Evolutionary conservation across 2,797 vertebrate genomes (phyloP).

Genomic region (Pygocentrus nattereri): DNA sequence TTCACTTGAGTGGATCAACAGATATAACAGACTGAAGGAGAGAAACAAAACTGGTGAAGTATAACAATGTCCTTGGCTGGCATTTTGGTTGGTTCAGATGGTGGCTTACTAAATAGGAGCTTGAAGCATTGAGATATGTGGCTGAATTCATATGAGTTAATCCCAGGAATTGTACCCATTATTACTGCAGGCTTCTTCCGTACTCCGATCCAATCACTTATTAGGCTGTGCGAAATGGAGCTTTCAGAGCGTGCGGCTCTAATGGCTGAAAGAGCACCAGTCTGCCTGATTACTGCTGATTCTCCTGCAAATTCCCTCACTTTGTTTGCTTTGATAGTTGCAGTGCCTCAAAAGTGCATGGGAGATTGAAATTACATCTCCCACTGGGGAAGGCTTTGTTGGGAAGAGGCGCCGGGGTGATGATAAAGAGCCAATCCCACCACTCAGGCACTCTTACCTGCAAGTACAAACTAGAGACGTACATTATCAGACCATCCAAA

Average conservation of each 20-base stretch:
- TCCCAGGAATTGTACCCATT: slow-evolving; percentile 48
- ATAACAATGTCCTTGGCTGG: slow-evolving; percentile 31
- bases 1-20: slow-evolving; percentile 27
- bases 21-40: slow-evolving; percentile 13
- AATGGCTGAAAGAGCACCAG: slow-evolving; percentile 54
- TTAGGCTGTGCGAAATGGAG: slow-evolving; percentile 35
- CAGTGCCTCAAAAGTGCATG: slow-evolving; percentile 45
- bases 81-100: slow-evolving; percentile 29
- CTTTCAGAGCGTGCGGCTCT: slow-evolving; percentile 44
- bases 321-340: slow-evolving; percentile 65
- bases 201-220: slow-evolving; percentile 52
- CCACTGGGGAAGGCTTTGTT: slow-evolving; percentile 57
- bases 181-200: slow-evolving; percentile 42
- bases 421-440: slow-evolving; percentile 51
- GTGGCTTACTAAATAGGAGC: slow-evolving; percentile 54
- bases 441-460: slow-evolving; percentile 52
- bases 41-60: slow-evolving; percentile 35
- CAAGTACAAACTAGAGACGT: slow-evolving; percentile 27
- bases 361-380: slow-evolving; percentile 62
- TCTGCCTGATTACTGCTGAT: slow-evolving; percentile 63
- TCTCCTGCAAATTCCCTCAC: slow-evolving; percentile 54
- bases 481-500: slow-evolving; percentile 56
- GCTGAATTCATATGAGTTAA: slow-evolving; percentile 41
- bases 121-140: slow-evolving; percentile 26
- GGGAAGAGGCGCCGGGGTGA: slow-evolving; percentile 34